Base-by-base conservation (phyloP, 53 echinoderm and acorn worm species). In the Glandiceps talaboti region DNA sequence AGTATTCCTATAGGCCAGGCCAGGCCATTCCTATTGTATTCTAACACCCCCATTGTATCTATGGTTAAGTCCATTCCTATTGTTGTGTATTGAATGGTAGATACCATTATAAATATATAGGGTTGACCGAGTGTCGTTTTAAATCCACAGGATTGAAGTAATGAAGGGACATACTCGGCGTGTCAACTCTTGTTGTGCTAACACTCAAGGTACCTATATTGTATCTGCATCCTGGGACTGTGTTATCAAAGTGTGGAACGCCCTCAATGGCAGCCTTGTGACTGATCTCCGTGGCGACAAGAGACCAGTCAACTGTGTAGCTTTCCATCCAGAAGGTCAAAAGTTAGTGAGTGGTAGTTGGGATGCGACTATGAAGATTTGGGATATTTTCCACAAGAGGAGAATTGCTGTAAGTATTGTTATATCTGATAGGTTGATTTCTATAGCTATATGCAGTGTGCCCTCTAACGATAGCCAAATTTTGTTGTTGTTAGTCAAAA, bases 171-270 rank as follows among this genome's bases (percentile, higher is more conserved):
- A 99, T 82, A 84, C 88, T 26, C 89, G 89, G 14, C 93, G 84
- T 0, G 85, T 99, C 31, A 99, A 87, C 45, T 83, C 86, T 32
- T 99, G 93, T 76, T 88, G 84, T 77, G 73, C 89, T 1, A 86
- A 89, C 79, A 74, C 81, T 32, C 81, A 83, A 73, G 89, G 91
- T 31, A 82, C 79, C 28, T 77, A 86, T 74, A 84, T 99, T 1
- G 91, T 87, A 1, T 99, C 99, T 1, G 87, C 89, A n/a, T 93
- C 93, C 0, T 99, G 99, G 99, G 99, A 99, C 77, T 99, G 88
- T 75, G 76, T 78, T 0, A 78, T 99, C 31, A 87, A 79, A 30
- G 82, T 99, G 74, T 99, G 99, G 99, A 78, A 85, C 30, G 85
- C 82, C 14, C 79, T 33, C 14, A 88, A 93, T 29, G 99, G 93